phyloP scores from a whole-genome alignment of 2,797 vertebrate genomes.

The Halcyon chelicuti region DNA sequence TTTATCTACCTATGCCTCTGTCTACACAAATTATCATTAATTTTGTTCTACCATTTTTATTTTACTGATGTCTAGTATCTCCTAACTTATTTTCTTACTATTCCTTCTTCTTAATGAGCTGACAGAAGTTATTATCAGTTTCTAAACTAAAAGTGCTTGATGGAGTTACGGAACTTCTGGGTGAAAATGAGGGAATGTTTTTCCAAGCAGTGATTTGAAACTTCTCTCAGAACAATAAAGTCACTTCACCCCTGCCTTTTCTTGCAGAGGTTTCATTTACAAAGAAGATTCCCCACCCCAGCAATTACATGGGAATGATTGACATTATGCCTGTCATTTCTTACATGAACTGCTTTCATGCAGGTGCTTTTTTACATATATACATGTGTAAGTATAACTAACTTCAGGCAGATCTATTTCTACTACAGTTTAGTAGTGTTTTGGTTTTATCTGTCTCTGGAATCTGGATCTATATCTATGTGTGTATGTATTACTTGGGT shows the following conservation, averaged over 20 bases:
- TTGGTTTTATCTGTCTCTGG: background rate
- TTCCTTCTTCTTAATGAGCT: background rate
- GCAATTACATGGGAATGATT: background rate
- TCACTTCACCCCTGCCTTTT: background rate
- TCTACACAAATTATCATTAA: background rate
- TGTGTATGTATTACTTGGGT: rapidly evolving
- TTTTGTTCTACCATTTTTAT: background rate
- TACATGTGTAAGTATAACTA: background rate
- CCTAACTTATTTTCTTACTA: background rate
- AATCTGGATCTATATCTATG: background rate
- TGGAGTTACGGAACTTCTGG: background rate
- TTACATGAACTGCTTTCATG: background rate
- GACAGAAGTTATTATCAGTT: background rate
- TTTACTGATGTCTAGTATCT: background rate
- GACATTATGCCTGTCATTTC: background rate
- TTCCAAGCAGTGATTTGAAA: background rate
- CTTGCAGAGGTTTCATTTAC: background rate
- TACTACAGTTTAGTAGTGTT: too few relatives aligned
- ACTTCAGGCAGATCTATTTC: background rate
- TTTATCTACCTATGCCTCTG: background rate
- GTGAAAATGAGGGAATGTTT: background rate
- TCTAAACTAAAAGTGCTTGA: background rate
- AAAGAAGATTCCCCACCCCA: background rate
- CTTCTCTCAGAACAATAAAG: background rate
- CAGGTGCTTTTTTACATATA: background rate